These are phyloP conservation scores for Malthinus flaveolus DNA, from an alignment of 2,888 invertebrate genomes.

Conservation along the genomic window DNA sequence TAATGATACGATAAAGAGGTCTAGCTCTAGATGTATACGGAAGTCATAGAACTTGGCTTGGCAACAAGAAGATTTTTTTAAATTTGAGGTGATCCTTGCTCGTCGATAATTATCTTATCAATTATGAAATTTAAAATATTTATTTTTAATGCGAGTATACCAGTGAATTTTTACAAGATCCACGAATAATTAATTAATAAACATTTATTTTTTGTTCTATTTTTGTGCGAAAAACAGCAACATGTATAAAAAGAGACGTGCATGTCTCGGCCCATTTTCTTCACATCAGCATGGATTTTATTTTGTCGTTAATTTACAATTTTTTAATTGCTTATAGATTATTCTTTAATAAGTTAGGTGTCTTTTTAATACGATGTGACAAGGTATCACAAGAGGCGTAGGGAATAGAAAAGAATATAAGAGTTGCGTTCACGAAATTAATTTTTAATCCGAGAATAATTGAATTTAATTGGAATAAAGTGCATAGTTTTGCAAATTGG, in stretches of 20 bases:
- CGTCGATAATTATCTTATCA: neutral
- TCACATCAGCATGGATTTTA: slow-evolving; percentile 14
- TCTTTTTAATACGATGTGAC: slow-evolving; percentile 16
- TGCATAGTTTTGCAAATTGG: neutral
- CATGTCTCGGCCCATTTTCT: slow-evolving; percentile 20
- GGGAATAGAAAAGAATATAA: neutral
- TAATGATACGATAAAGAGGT: slow-evolving; percentile 21
- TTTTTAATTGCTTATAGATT: slow-evolving; percentile 25
- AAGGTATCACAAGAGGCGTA: slow-evolving; percentile 14
- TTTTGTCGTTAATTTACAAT: slow-evolving; percentile 16
- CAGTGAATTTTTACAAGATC: neutral
- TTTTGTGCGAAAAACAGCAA: neutral
- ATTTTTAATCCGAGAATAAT: too few species aligned
- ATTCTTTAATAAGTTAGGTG: slow-evolving; percentile 11
- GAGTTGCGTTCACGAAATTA: too few species aligned
- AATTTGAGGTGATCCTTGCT: slow-evolving; percentile 10
- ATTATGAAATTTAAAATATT: neutral
- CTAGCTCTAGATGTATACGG: slow-evolving; percentile 22
- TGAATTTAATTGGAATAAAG: neutral
- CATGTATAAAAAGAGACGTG: slow-evolving; percentile 3
- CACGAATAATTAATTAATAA: neutral
- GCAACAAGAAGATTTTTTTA: slow-evolving; percentile 16
- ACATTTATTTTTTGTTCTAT: neutral
- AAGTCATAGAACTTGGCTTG: slow-evolving; percentile 29
- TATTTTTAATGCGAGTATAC: neutral